Conservation (phyloP, 2,888 invertebrate species). For the Pristionchus mayeri region DNA sequence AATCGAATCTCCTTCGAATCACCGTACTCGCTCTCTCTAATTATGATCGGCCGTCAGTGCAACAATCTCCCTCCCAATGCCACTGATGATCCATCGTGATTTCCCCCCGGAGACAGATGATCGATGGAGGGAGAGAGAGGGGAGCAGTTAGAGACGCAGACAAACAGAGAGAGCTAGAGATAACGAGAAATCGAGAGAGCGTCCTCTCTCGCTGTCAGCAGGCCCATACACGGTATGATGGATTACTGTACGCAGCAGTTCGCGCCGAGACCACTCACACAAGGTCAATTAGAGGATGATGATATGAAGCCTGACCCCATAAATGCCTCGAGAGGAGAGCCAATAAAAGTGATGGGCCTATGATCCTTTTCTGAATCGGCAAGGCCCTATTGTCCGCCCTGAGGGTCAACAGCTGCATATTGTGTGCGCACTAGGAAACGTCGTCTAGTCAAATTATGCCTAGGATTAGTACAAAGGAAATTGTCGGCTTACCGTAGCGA, state of each 20-base stretch:
- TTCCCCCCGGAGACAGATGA: constrained; percentile 25
- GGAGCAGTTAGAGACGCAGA: background rate
- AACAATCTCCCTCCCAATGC: constrained; percentile 3
- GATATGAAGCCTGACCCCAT: constrained; percentile 40
- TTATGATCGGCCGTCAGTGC: constrained; percentile 13
- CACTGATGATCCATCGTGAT: constrained; percentile 18
- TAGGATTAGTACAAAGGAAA: background rate
- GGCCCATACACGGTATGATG: constrained; percentile 33
- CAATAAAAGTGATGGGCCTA: background rate
- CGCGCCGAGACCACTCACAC: background rate
- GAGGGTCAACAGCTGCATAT: background rate
- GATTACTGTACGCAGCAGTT: constrained; percentile 33
- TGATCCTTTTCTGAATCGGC: background rate
- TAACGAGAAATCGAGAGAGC: background rate
- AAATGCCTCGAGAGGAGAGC: background rate
- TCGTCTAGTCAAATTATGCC: background rate
- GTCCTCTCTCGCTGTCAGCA: background rate
- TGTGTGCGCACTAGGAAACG: background rate
- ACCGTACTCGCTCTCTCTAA: constrained; percentile 19
- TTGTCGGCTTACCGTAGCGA: constrained; percentile 26
- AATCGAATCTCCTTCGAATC: background rate
- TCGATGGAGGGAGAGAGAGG: background rate
- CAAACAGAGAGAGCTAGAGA: constrained; percentile 17
- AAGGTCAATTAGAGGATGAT: constrained; percentile 16
- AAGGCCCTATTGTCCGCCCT: background rate